Percentiles rank a stretch among this genome's conserved stretches.
Evolutionary conservation across 2,113 vertebrate genomes (phyloP).

Genomic region (Benitochromis conjunctus): DNA sequence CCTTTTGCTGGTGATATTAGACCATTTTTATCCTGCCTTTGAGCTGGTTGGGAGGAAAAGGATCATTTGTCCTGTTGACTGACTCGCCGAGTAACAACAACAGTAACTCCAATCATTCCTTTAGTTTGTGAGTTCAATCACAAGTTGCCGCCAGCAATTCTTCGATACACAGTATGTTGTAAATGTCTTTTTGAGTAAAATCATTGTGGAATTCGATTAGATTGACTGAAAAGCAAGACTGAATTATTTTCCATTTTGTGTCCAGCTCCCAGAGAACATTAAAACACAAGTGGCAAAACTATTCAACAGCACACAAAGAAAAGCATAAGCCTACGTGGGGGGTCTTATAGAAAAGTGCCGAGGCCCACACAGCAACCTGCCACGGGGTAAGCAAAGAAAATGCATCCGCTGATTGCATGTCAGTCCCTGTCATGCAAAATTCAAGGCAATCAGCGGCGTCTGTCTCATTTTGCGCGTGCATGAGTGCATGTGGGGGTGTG

Average conservation of each 20-base stretch:
- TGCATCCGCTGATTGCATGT: background rate
- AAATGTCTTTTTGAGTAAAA: background rate
- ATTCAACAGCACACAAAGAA: background rate
- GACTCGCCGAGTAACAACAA: background rate
- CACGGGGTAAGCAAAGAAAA: background rate
- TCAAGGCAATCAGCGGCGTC: conserved; percentile 2
- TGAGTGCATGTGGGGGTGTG: background rate
- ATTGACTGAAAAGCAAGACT: background rate
- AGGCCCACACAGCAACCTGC: background rate
- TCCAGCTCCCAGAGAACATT: background rate
- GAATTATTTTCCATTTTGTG: background rate
- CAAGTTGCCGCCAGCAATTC: background rate
- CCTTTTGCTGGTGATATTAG: background rate
- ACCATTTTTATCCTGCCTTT: background rate
- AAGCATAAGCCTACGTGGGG: background rate
- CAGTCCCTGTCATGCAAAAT: background rate
- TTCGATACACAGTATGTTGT: background rate
- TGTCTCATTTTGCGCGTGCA: background rate
- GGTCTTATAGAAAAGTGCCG: background rate
- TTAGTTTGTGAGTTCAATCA: background rate
- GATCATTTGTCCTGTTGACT: background rate
- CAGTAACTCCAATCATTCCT: background rate
- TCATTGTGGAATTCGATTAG: background rate
- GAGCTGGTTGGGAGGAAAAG: background rate
- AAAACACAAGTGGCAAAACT: background rate